Evolutionary conservation across 2,888 invertebrate species (phyloP).

Genomic region (Nymphalis polychloros): DNA sequence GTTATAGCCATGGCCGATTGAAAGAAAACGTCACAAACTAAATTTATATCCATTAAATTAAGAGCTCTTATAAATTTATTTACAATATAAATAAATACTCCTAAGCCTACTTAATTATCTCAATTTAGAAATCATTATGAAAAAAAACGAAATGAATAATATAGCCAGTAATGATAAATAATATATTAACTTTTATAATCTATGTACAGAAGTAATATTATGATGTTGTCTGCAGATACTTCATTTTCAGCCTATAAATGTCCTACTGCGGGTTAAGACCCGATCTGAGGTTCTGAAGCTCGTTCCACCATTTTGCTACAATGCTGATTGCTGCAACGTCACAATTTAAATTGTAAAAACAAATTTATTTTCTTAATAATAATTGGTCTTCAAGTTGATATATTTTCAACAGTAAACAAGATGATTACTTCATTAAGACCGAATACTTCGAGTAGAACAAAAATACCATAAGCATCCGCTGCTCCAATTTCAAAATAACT

Average conservation of each 20-base stretch:
- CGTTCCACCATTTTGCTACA: too few relatives aligned
- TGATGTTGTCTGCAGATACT: too few relatives aligned
- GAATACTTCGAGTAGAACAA: slow-evolving; percentile 27
- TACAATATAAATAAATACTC: not conserved
- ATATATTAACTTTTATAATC: too few relatives aligned
- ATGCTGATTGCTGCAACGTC: too few relatives aligned
- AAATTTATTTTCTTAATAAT: not conserved
- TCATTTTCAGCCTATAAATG: not conserved
- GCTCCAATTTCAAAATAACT: slow-evolving; percentile 52
- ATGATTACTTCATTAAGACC: slow-evolving; percentile 29
- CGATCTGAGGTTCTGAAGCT: too few relatives aligned
- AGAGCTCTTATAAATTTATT: not conserved
- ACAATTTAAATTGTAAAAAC: too few relatives aligned
- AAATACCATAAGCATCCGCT: slow-evolving; percentile 26
- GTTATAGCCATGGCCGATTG: slow-evolving; percentile 3
- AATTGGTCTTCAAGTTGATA: not conserved
- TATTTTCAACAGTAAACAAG: slow-evolving; percentile 4
- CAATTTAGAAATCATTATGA: not conserved
- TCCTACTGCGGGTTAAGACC: too few relatives aligned
- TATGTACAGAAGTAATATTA: too few relatives aligned
- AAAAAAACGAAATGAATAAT: too few relatives aligned
- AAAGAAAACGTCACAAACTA: slow-evolving; percentile 9
- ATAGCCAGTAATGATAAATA: too few relatives aligned
- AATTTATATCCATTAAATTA: slow-evolving; percentile 5
- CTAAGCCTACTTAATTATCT: not conserved